phyloP scores from a whole-genome alignment of 2,797 vertebrate species.

The Amniataba percoides region DNA sequence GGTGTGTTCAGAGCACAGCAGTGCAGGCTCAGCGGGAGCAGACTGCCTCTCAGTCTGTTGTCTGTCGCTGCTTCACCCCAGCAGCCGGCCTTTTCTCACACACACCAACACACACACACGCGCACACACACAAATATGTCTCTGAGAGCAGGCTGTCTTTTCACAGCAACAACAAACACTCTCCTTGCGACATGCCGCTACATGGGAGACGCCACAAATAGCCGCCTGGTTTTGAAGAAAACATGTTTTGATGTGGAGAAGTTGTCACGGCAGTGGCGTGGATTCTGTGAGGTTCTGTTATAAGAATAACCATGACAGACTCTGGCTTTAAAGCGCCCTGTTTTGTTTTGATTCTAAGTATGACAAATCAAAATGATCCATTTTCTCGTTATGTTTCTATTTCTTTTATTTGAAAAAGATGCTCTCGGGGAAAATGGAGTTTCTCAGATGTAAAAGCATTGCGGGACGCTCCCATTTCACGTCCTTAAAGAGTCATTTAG shows the following conservation, averaged over 20 bases:
- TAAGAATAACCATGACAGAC: slow-evolving; percentile 25
- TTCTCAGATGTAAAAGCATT: slow-evolving; percentile 47
- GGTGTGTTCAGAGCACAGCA: slow-evolving; percentile 87
- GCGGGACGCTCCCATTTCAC: slow-evolving; percentile 36
- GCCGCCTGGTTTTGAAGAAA: slow-evolving; percentile 64
- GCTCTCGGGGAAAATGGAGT: slow-evolving; percentile 19
- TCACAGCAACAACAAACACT: slow-evolving; percentile 74
- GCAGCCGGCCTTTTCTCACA: slow-evolving; percentile 69
- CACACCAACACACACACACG: slow-evolving; percentile 53
- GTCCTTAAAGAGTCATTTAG: slow-evolving; percentile 73
- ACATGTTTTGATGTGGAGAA: slow-evolving; percentile 70
- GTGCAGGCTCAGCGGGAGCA: slow-evolving; percentile 70
- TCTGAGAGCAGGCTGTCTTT: slow-evolving; percentile 65
- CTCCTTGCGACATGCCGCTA: slow-evolving; percentile 72
- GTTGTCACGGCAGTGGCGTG: slow-evolving; percentile 52
- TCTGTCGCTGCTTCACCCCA: slow-evolving; percentile 76
- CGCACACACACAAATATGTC: slow-evolving; percentile 39
- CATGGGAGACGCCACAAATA: slow-evolving; percentile 75
- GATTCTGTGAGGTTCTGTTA: slow-evolving; percentile 28
- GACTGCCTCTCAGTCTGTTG: slow-evolving; percentile 74
- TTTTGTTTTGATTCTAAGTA: slow-evolving; percentile 27
- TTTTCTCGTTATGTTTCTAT: slow-evolving; percentile 4
- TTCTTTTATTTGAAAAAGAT: not conserved
- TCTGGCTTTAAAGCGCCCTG: not conserved
- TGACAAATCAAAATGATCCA: not conserved